Evolutionary conservation across 1,140 invertebrate genomes (phyloP), one percentile per base, ranked within the genome.

Genomic region (Aphaenogaster floridana): DNA sequence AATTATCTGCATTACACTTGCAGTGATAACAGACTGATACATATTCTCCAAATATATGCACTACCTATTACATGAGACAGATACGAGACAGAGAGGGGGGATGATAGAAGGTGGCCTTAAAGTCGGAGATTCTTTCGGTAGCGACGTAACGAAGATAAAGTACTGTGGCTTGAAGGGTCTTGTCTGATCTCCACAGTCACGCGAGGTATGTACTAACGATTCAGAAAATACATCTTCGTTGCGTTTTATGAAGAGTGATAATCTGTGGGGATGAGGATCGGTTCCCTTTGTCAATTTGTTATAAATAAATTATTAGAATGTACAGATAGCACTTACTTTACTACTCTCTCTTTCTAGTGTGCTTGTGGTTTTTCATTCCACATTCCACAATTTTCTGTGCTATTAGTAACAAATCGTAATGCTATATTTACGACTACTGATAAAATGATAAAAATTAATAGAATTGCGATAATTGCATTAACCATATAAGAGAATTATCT

Each of bases 121-220:
- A 84, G n/a, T 84, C 42, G 42, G 80, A 74, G 69, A 84, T 84
- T 84, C 80, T 84, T 84, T 84, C 42, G 64, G 64, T 81, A 81
- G 79, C 57, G 74, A 78, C 74, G 45, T 86, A 86, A 86, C 83
- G 83, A 86, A 86, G 83, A 86, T 68, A 79, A 86, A 86, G 72
- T 79, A 17, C 45, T 45, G 36, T 66, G 45, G 42, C 83, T 77
- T 68, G 74, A 79, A 86, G 61, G 59, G 74, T 79, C 83, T 86
- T 68, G 74, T 79, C 74, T 79, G 63, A 77, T 79, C 74, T 86
- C 61, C 28, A 45, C 50, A 86, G 83, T 86, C 83, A 86, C 83
- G 83, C 72, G 11, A 78, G 42, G 36, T 86, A 68, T 86, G 74
- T 66, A 66, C 72, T 77, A 85, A 85, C 81, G 74, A 71, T 86